These are phyloP conservation scores for Actenoides lindsayi DNA, from an alignment of 2,113 vertebrate genomes.

Conservation along the genomic window DNA sequence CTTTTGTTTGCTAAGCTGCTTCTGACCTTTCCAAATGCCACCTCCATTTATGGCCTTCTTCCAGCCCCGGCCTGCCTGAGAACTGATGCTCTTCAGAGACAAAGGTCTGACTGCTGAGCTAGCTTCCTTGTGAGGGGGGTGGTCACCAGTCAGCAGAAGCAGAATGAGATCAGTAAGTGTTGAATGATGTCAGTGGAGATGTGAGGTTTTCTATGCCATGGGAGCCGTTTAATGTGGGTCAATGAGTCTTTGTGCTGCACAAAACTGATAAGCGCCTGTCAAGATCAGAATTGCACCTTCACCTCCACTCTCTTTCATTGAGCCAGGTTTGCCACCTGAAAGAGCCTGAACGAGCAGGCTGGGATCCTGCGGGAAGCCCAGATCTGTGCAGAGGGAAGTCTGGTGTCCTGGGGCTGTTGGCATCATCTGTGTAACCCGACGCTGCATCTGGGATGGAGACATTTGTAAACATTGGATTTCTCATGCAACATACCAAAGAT, in stretches of 20 bases:
- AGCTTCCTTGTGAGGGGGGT: background rate
- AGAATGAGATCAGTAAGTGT: background rate
- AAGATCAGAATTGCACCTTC: background rate
- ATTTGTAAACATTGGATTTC: background rate
- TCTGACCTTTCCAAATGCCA: slow-evolving; percentile 30
- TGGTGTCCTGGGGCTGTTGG: background rate
- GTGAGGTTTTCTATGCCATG: background rate
- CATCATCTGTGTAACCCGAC: fast-evolving
- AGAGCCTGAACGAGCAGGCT: background rate
- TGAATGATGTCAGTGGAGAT: background rate
- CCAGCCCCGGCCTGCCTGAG: background rate
- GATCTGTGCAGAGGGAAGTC: background rate
- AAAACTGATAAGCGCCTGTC: background rate
- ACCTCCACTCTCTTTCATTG: background rate
- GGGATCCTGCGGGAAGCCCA: background rate
- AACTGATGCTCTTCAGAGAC: background rate
- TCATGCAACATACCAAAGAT: fast-evolving
- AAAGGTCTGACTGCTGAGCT: background rate
- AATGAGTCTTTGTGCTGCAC: background rate
- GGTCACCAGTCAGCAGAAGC: background rate
- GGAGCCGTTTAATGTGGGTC: background rate
- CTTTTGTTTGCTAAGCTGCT: background rate
- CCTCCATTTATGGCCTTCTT: background rate
- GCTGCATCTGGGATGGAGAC: background rate
- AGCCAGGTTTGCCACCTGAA: background rate